Evolutionary conservation across 1,140 invertebrate species (phyloP), one percentile per base, ranked within the genome.

Genomic region (Heterodera schachtii): DNA sequence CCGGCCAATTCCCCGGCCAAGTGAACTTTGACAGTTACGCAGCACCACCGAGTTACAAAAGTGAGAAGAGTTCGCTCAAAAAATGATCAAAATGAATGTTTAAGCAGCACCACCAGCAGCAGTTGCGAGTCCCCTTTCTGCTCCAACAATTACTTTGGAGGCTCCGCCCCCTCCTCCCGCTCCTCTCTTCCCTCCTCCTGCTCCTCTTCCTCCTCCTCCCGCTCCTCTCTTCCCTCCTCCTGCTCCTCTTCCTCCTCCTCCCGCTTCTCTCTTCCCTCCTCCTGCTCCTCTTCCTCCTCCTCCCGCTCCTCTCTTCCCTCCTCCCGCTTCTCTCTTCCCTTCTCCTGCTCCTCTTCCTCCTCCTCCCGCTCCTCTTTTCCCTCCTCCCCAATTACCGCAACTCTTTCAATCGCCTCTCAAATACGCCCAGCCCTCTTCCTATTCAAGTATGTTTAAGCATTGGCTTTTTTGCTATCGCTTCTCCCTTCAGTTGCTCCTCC

Each of bases 121-220:
- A 41, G n/a, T 31, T 21, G 3, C 52, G 5, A 74, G 21, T 21
- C 19, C 64, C 4, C 67, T 67, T 46, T 13, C 52, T 41, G 43
- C 52, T 41, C 67, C 46, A 6, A 3, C 44, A 41, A 2, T 41
- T 5, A 44, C 47, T 44, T 78, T 41, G 46, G 77, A 41, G 47
- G 77, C 77, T 7, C 77, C 75, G 19, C 52, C 76, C 49, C 76
- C 60, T 19, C n/a, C 77, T 31, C 76, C 49, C 46, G 31, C 76
- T 43, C 76, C 46, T 6, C 46, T 47, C 8, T 43, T 43, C 46
- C 75, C 75, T 11, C 75, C 31, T 46, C 60, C 75, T 43, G 43
- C 67, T 21, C 46, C 16, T 21, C 67, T 46, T 11, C 75, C 60
- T 16, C 60, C 75, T n/a, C 4, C 67, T 44, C 13, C 75, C 3